phyloP scores from a whole-genome alignment of 1,140 invertebrate genomes.

The Papilio machaon region DNA sequence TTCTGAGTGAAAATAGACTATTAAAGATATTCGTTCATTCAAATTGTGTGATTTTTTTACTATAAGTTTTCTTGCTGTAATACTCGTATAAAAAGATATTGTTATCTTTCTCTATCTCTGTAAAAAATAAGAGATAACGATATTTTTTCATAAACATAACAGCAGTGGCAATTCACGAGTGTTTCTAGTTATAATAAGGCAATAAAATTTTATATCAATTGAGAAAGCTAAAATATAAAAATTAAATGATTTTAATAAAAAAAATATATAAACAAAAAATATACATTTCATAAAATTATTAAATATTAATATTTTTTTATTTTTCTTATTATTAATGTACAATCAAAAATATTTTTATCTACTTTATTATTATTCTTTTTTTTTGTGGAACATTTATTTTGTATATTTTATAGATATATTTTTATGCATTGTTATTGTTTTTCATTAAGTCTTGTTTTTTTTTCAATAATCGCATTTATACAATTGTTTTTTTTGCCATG shows the following conservation, averaged over 20 bases:
- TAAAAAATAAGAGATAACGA: neutral
- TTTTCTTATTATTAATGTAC: neutral
- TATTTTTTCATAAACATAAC: neutral
- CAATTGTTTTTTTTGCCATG: neutral
- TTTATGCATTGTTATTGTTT: neutral
- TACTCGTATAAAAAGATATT: neutral
- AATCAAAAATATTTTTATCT: neutral
- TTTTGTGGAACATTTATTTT: conserved; percentile 3
- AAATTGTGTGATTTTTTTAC: neutral
- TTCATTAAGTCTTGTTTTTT: neutral
- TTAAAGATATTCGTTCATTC: neutral
- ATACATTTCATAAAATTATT: too few relatives aligned
- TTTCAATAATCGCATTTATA: neutral
- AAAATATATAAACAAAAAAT: too few relatives aligned
- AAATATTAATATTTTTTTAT: neutral
- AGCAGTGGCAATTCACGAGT: neutral
- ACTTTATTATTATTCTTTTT: neutral
- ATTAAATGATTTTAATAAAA: too few relatives aligned
- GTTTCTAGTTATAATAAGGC: neutral
- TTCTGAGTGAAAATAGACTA: neutral
- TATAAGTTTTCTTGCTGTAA: neutral
- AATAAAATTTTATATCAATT: neutral
- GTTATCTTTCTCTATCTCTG: neutral
- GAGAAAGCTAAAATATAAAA: neutral
- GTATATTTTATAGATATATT: neutral